Evolutionary conservation across 1,140 invertebrate genomes (phyloP).

Genomic region (Bombus haemorrhoidalis): DNA sequence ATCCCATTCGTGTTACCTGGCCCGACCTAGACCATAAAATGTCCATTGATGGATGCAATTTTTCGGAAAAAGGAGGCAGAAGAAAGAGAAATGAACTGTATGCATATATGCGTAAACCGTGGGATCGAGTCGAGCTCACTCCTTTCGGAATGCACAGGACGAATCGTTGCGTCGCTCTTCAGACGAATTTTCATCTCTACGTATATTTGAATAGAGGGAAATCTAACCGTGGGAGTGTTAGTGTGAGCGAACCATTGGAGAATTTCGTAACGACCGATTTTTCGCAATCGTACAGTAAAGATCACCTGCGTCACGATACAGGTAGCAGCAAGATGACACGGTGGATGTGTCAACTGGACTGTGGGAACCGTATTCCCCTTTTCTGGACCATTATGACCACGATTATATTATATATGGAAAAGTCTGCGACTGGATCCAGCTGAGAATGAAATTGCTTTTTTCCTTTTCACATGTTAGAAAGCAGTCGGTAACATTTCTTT

Average conservation of each 20-base stretch:
- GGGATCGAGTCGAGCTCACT: conserved; percentile 57
- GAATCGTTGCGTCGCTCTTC: background rate
- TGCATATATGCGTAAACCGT: conserved; percentile 34
- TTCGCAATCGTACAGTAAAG: conserved; percentile 45
- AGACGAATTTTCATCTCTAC: background rate
- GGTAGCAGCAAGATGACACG: conserved; percentile 50
- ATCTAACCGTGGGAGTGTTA: conserved; percentile 59
- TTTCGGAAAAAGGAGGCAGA: conserved; percentile 40
- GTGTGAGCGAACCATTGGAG: background rate
- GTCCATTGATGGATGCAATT: conserved; percentile 53
- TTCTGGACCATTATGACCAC: background rate
- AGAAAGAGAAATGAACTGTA: background rate
- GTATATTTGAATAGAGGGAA: conserved; percentile 50
- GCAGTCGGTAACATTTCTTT: too few species aligned
- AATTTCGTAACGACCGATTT: conserved; percentile 39
- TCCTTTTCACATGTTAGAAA: background rate
- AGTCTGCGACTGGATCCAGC: background rate
- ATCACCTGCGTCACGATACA: conserved; percentile 58
- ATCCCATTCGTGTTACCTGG: conserved; percentile 55
- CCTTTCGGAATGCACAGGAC: conserved; percentile 46
- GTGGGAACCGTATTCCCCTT: conserved; percentile 55
- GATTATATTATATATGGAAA: background rate
- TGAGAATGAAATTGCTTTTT: conserved; percentile 5
- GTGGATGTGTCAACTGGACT: conserved; percentile 46
- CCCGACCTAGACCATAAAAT: conserved; percentile 32